Evolutionary conservation across 2,888 invertebrate species (phyloP), one percentile per base, ranked within the genome.

Genomic region (Amblyteles armatorius): DNA sequence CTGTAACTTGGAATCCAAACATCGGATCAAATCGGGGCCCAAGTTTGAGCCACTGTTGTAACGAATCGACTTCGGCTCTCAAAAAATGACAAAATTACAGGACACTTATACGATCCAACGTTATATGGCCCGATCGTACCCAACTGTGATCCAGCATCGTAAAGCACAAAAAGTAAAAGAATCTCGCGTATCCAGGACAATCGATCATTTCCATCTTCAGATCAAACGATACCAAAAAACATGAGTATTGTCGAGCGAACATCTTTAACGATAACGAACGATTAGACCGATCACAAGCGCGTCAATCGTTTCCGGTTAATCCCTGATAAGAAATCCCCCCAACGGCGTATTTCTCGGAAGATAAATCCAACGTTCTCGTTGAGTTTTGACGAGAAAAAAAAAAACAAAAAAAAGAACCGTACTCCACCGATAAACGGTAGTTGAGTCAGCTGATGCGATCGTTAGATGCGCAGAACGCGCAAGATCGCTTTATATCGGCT

Each of bases 261-360:
- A 2, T 57, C 26, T 57, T 26, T 11, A 13, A 11, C 3, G 57
- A 57, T 57, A 22, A 57, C 11, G 11, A 71, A 11, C 40, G 72
- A 81, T 78, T 63, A 63, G 33, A 67, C 50, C 40, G 50, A 48
- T 76, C 60, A 19, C 60, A 65, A 13, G 40, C 52, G 48, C 71
- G 76, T 76, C 73, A 78, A 81, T 78, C 63, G 50, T 68, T 81
- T 81, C 81, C 81, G 77, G 73, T 72, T 55, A 68, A 69, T 81
- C 52, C 78, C 81, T 52, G 5, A 16, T 29, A n/a, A 36, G n/a
- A 16, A 57, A 55, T 22, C 55, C 77, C 79, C 71, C 68, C 36
- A 63, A 36, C 16, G 29, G 55, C 6, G 33, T 6, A 4, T 40
- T 69, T 69, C 69, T 19, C 19, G 33, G 33, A 60, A 33, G 33